A percentile compares a stretch with the other conserved stretches of the same genome.
Conservation (phyloP, 2,113 vertebrate genomes). For the Proteles cristata region DNA sequence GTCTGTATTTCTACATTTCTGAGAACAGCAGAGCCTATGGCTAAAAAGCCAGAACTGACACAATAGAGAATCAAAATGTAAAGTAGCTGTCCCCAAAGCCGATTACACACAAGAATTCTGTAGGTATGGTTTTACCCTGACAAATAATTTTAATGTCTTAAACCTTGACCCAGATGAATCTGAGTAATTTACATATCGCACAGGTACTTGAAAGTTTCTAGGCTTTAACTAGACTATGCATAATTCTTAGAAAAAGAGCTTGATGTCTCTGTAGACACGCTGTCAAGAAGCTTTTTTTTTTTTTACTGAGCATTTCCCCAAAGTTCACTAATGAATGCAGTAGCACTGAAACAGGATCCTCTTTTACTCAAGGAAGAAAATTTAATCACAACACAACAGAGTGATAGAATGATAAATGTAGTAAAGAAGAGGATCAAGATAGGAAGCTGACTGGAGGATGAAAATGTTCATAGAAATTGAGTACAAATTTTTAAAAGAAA, state of each 20-base stretch:
- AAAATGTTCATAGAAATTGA: neutral
- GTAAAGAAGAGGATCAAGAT: neutral
- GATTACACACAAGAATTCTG: neutral
- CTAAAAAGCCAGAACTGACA: neutral
- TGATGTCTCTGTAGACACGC: neutral
- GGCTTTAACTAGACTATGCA: neutral
- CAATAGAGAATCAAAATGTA: neutral
- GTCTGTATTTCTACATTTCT: neutral
- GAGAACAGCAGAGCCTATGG: neutral
- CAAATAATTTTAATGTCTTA: slow-evolving; percentile 40
- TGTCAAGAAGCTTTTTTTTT: neutral
- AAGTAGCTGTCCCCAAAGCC: neutral
- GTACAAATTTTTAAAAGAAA: slow-evolving; percentile 19
- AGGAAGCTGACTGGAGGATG: neutral
- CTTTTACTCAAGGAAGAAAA: slow-evolving; percentile 8
- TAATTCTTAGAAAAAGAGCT: slow-evolving; percentile 47
- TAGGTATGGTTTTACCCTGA: neutral
- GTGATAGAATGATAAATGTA: neutral
- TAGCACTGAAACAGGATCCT: neutral
- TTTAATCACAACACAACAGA: neutral
- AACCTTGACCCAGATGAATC: slow-evolving; percentile 40
- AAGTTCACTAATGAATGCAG: neutral
- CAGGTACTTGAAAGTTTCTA: neutral
- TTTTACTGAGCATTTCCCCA: neutral
- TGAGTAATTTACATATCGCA: neutral